Percentiles rank a stretch among this genome's conserved stretches.
phyloP scores from a whole-genome alignment of 2,113 vertebrate species.

The Colius striatus region DNA sequence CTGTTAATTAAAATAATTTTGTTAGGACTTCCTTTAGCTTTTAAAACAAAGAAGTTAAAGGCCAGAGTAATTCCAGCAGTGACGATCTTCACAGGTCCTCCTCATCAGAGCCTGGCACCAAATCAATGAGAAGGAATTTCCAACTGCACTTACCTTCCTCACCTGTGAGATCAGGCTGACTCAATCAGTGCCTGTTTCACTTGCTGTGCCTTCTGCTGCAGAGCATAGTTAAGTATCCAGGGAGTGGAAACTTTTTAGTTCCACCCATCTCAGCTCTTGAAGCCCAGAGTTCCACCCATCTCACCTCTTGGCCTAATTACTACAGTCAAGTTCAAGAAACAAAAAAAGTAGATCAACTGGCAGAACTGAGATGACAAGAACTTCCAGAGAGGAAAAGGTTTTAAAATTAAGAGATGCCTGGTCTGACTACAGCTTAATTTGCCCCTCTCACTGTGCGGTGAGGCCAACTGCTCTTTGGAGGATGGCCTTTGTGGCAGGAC shows the following conservation, averaged over 20 bases:
- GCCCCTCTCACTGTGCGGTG: neutral
- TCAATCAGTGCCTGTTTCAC: neutral
- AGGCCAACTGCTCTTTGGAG: neutral
- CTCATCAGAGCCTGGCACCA: neutral
- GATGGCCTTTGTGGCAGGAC: neutral
- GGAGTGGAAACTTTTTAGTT: neutral
- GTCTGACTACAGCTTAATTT: neutral
- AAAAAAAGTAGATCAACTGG: neutral
- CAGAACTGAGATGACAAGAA: neutral
- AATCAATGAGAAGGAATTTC: neutral
- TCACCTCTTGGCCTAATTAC: neutral
- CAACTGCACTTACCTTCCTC: neutral
- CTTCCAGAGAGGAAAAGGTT: neutral
- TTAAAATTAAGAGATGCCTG: neutral
- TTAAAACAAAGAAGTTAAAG: constrained; percentile 4
- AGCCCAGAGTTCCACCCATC: neutral
- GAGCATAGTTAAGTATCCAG: neutral
- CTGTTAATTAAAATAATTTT: neutral
- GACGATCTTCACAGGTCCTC: neutral
- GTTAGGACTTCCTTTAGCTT: neutral
- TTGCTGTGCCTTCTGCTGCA: neutral
- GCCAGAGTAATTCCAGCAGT: neutral
- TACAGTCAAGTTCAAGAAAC: neutral
- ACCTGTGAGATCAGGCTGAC: neutral
- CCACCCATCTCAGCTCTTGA: neutral